Conservation (phyloP, 1,140 invertebrate genomes). For the Catajapyx aquilonaris region DNA sequence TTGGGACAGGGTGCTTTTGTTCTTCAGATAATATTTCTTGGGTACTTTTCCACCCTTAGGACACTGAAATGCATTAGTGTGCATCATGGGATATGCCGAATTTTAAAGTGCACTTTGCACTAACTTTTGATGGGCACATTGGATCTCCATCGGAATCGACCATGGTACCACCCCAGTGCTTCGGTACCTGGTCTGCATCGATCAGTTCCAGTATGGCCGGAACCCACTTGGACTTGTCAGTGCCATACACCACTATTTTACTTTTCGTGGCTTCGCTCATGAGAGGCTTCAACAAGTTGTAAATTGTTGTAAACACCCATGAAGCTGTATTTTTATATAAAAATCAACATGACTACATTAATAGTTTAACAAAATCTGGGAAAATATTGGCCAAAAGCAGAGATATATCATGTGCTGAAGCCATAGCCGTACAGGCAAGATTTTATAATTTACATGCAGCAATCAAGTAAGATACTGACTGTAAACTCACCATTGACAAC, state of each 20-base stretch:
- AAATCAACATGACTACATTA: no score
- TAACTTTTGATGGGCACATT: background rate
- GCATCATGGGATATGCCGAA: constrained; percentile 10
- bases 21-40: constrained; percentile 40
- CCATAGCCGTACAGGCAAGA: no score
- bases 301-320: background rate
- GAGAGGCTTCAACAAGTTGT: background rate
- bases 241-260: background rate
- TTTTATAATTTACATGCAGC: no score
- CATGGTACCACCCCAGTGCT: constrained; percentile 53
- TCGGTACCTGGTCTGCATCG: constrained; percentile 49
- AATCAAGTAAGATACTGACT: no score
- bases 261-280: background rate
- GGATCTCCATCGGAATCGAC: constrained; percentile 35
- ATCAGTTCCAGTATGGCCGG: constrained; percentile 36
- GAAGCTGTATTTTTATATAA: no score
- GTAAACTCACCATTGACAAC: no score
- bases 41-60: constrained; percentile 58
- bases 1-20: constrained; percentile 16
- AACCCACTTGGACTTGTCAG: background rate
- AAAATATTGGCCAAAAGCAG: no score
- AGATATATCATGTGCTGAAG: no score
- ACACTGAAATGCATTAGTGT: constrained; percentile 26
- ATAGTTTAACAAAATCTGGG: no score
- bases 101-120: no score